Conservation (phyloP, 2,113 vertebrate genomes). For the Tenrec ecaudatus region DNA sequence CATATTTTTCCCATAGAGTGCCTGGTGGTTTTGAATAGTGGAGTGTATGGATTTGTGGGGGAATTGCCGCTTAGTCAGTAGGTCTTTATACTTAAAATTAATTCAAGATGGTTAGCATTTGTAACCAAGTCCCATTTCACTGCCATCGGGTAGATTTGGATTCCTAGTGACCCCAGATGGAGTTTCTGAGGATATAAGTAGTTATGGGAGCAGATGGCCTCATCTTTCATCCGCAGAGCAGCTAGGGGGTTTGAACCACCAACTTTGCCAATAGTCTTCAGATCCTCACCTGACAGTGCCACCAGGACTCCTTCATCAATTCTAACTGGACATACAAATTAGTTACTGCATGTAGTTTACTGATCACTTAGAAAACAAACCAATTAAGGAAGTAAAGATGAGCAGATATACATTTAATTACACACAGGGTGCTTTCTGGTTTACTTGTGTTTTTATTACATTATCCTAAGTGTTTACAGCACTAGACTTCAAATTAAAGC, state of each 20-base stretch:
- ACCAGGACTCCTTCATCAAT: background rate
- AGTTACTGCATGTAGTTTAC: slow-evolving; percentile 26
- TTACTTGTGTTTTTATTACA: slow-evolving; percentile 8
- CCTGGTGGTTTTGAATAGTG: too few relatives aligned
- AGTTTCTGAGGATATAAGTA: too few relatives aligned
- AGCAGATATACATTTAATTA: slow-evolving; percentile 47
- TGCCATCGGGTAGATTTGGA: too few relatives aligned
- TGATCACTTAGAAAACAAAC: slow-evolving; percentile 43
- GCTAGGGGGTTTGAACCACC: too few relatives aligned
- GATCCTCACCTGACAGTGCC: too few relatives aligned
- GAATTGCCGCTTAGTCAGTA: background rate
- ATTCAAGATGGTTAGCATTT: background rate
- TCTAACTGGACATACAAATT: slow-evolving; percentile 42
- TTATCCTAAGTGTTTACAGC: background rate
- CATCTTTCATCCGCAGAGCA: too few relatives aligned
- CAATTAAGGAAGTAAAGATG: slow-evolving; percentile 40
- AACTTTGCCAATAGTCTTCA: too few relatives aligned
- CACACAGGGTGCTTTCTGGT: background rate
- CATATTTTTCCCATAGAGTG: too few relatives aligned
- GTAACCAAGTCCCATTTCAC: too few relatives aligned
- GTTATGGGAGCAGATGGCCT: too few relatives aligned
- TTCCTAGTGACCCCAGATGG: too few relatives aligned
- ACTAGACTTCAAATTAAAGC: slow-evolving; percentile 25
- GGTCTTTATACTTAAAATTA: background rate
- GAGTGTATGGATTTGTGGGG: background rate